Evolutionary conservation across 2,797 vertebrate genomes (phyloP).

Genomic region (Trichosurus vulpecula): DNA sequence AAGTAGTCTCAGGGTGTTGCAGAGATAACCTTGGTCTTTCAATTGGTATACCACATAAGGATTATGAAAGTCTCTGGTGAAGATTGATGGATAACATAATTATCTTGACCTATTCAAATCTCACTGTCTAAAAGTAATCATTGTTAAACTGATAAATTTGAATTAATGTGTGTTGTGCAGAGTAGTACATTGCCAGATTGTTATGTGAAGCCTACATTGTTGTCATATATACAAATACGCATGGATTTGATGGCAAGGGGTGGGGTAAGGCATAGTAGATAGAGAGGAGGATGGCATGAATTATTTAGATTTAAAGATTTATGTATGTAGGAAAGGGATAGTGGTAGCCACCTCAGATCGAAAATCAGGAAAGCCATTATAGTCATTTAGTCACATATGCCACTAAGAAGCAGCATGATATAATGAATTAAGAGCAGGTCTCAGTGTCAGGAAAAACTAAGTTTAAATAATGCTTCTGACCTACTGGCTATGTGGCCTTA

Average conservation of each 20-base stretch:
- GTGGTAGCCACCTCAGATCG: neutral
- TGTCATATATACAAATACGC: neutral
- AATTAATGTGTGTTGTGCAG: neutral
- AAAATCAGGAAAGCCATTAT: neutral
- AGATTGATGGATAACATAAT: neutral
- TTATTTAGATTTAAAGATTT: neutral
- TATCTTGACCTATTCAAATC: neutral
- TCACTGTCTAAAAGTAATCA: neutral
- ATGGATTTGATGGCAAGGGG: neutral
- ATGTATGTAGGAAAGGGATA: neutral
- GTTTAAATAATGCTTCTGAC: neutral
- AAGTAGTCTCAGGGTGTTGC: neutral
- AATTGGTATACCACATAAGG: neutral
- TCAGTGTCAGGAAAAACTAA: neutral
- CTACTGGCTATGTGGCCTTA: neutral
- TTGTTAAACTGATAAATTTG: neutral
- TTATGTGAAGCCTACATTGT: neutral
- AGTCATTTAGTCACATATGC: neutral
- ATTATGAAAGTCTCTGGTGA: neutral
- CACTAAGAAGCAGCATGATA: neutral
- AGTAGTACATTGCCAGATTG: neutral
- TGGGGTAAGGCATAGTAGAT: neutral
- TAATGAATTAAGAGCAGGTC: neutral
- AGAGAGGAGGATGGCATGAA: neutral
- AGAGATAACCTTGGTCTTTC: neutral